Base-by-base conservation (phyloP, 2,797 vertebrate genomes). In the Pogoniulus pusillus region DNA sequence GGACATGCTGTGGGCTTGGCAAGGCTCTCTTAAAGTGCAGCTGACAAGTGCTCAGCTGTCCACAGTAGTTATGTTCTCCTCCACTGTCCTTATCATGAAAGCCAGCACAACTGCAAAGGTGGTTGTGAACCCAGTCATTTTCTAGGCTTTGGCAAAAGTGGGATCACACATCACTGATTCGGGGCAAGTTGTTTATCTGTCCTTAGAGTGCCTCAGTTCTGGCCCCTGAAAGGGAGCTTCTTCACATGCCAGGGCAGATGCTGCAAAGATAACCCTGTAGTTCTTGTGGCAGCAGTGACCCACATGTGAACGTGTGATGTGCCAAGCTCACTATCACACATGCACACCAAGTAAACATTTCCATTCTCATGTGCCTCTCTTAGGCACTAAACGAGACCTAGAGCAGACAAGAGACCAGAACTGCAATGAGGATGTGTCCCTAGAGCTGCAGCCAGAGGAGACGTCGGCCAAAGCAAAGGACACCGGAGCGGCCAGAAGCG, bases 301-400 rank as follows among this genome's bases (percentile, higher is more conserved):
- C 2, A 0, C 2, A 3, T 16, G 14, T 23, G 10, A 75, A 22
- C 0, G 4, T 6, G 43, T 32, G 69, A 68, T 1, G 5, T 16
- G 4, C 16, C 0, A 0, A 54, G 63, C 63, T 85, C 34, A 24
- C 24, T 11, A 6, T 23, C 45, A 34, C 22, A 6, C 19, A 30
- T 27, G 20, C 35, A 63, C 37, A 18, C 17, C 30, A 49, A 23
- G 34, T 37, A 30, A 37, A 62, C 12, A 3, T 64, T 37, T 87
- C 47, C 57, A 30, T 83, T 69, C 32, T 53, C 20, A 1, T 1
- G 12, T n/a, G 11, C 19, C 64, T 53, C 24, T 60, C 49, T 16
- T 35, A 35, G 37, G 41, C 43, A n/a, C 43, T 55, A 29, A n/a
- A 65, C 0, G 2, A 62, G 41, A 73, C 26, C 32, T 54, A 26